Evolutionary conservation across 2,888 invertebrate species (phyloP).

Genomic region (Strigamia crassipes): DNA sequence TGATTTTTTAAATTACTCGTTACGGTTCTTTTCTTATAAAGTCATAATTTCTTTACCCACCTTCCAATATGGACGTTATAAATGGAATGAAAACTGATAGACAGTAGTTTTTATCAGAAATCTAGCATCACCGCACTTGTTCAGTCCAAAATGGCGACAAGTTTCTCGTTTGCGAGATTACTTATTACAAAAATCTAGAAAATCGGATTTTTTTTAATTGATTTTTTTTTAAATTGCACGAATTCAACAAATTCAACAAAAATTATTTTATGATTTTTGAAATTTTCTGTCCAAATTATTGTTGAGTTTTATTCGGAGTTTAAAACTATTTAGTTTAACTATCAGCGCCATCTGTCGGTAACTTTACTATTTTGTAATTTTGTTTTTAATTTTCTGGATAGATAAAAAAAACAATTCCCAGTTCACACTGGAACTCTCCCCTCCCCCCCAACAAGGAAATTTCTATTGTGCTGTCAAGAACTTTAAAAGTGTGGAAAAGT

Average conservation of each 20-base stretch:
- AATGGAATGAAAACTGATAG: slow-evolving; percentile 37
- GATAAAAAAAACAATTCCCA: too few relatives aligned
- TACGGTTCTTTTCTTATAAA: background rate
- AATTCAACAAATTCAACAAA: background rate
- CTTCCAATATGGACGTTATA: slow-evolving; percentile 40
- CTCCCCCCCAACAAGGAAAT: too few relatives aligned
- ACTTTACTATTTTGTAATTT: too few relatives aligned
- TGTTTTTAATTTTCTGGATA: too few relatives aligned
- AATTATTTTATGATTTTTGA: background rate
- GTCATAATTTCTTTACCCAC: slow-evolving; percentile 19
- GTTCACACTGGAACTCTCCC: too few relatives aligned
- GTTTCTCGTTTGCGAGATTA: slow-evolving; percentile 27
- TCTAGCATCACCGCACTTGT: slow-evolving; percentile 35
- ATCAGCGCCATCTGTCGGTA: too few relatives aligned
- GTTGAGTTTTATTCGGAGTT: too few relatives aligned
- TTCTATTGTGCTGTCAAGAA: too few relatives aligned
- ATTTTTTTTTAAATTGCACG: background rate
- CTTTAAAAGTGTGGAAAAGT: too few relatives aligned
- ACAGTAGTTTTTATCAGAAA: slow-evolving; percentile 40
- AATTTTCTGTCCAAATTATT: too few relatives aligned
- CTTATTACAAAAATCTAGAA: background rate
- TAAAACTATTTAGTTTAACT: too few relatives aligned
- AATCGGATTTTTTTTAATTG: background rate
- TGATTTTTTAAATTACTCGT: background rate
- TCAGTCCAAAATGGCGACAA: slow-evolving; percentile 35